A percentile compares a stretch with the other conserved stretches of the same genome.
Conservation (phyloP, 2,888 invertebrate species). For the Drosophila melanocephala region DNA sequence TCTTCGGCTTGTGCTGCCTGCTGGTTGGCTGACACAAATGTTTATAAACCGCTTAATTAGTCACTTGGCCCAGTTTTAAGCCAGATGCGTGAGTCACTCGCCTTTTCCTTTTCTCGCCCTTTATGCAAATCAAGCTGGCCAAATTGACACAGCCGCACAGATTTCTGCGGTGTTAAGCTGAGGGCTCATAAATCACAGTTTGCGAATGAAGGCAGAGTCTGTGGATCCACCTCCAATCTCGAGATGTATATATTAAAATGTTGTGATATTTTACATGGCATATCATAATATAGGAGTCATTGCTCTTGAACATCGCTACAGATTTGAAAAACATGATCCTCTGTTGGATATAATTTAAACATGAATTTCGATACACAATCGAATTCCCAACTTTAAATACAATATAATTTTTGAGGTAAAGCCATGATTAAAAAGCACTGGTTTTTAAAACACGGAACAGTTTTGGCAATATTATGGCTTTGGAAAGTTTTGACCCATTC, state of each 20-base stretch:
- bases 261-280: not conserved
- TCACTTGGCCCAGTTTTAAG: conserved; percentile 77
- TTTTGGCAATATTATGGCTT: no score
- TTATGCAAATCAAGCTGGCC: conserved; percentile 77
- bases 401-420: not conserved
- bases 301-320: not conserved
- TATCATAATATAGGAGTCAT: not conserved
- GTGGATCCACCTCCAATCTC: not conserved
- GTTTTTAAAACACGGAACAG: no score
- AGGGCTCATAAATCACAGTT: conserved; percentile 71
- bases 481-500: conserved; percentile 55
- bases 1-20: conserved; percentile 14
- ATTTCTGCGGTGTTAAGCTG: conserved; percentile 76
- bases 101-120: conserved; percentile 22
- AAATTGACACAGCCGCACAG: conserved; percentile 77
- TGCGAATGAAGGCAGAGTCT: conserved; percentile 6
- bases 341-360: no score
- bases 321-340: no score
- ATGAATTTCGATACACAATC: not conserved
- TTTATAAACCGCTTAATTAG: conserved; percentile 82
- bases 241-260: not conserved
- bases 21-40: conserved; percentile 72
- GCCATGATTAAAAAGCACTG: no score
- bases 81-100: conserved; percentile 33
- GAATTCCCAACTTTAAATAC: not conserved